Evolutionary conservation across 2,113 vertebrate genomes (phyloP), one percentile per base, ranked within the genome.

Genomic region (Podarcis raffonei): DNA sequence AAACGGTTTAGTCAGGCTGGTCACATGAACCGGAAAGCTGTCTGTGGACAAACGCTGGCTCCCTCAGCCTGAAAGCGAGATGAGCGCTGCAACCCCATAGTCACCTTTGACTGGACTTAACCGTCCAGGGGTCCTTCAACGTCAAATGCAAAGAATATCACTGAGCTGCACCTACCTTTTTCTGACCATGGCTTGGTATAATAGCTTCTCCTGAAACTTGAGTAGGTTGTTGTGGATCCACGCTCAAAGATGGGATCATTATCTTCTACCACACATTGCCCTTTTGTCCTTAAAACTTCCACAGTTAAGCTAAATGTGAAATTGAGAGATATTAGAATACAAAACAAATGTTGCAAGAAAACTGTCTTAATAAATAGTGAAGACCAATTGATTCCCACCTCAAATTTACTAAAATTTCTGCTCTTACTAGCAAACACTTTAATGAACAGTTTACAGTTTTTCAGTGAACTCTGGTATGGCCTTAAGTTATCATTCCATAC

Each of bases 181-280:
- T 95, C 98, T 85, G 98, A 98, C 99, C 99, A 99, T 1, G 98
- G 98, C 92, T 98, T 99, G 0, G 98, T 97, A 85, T 99, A 98
- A 93, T 94, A 97, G 75, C 95, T 97, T 93, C 97, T 99, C 92
- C 98, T 97, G 94, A 99, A 99, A 94, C 99, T 99, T 25, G 99
- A 98, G 94, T 99, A 99, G 0, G 98, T 99, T 77, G 99, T 99
- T 85, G 98, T 98, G 92, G 99, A 99, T 71, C 99, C 99, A 66
- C 98, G 97, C 83, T 99, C 99, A 97, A 99, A 99, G 91, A 99
- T 98, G 59, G 99, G 98, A 91, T 99, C 99, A 93, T 98, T 97
- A 90, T 97, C 98, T 83, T 98, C 97, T 62, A 97, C 97, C n/a
- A 97, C 97, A 93, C 98, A 98, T 0, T 98, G 97, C 1, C 98